Conservation (phyloP, 2,797 vertebrate genomes). For the Sternarchorhynchus goeldii region DNA sequence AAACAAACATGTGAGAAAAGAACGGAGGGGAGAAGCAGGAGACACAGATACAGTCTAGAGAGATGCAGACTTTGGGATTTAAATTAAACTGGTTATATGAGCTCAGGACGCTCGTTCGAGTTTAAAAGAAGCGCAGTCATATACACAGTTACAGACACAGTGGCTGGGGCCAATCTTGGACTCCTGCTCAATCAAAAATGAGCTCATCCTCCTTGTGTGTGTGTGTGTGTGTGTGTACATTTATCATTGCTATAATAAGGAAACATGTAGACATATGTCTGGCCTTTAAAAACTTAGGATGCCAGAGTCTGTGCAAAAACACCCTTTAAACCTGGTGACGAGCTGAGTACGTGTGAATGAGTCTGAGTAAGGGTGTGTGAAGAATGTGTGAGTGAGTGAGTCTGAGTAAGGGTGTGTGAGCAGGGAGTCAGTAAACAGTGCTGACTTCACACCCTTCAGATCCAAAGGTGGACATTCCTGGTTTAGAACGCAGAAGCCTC, state of each 20-base stretch:
- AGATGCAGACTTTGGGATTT: conserved; percentile 42
- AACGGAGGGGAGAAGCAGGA: neutral
- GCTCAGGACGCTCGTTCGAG: conserved; percentile 63
- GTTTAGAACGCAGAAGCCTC: too few species aligned
- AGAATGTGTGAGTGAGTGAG: too few species aligned
- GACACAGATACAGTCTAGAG: neutral
- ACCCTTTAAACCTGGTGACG: neutral
- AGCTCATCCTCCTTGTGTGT: conserved; percentile 55
- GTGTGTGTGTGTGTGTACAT: conserved; percentile 56
- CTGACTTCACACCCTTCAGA: too few species aligned
- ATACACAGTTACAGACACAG: conserved; percentile 66
- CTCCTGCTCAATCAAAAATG: conserved; percentile 58
- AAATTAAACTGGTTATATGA: conserved; percentile 75
- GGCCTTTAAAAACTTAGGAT: neutral
- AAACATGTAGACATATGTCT: conserved; percentile 22
- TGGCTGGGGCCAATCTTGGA: conserved; percentile 76
- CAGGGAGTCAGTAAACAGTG: too few species aligned
- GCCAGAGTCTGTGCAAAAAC: neutral
- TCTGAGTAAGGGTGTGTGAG: too few species aligned
- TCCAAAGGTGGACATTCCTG: too few species aligned
- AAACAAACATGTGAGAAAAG: too few species aligned
- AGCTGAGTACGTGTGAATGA: too few species aligned
- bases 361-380: too few species aligned
- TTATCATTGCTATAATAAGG: conserved; percentile 43
- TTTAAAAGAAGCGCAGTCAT: conserved; percentile 70